phyloP scores from a whole-genome alignment of 2,113 vertebrate species.

The Leucoraja erinaceus region DNA sequence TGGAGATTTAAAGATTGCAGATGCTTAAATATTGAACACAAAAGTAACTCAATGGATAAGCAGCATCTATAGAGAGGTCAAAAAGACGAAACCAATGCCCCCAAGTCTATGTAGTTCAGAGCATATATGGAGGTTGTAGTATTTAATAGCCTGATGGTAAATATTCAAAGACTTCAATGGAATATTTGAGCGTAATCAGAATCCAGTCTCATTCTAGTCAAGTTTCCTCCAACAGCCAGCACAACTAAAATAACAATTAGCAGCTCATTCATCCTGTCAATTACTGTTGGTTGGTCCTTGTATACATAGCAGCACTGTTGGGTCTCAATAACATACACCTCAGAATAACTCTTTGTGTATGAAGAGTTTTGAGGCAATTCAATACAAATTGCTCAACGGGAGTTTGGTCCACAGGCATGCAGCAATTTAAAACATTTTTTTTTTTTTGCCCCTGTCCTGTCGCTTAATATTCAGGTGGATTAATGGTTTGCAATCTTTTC shows the following conservation, averaged over 20 bases:
- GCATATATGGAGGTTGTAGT: too few relatives aligned
- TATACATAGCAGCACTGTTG: background rate
- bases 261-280: background rate
- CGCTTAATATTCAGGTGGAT: background rate
- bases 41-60: too few relatives aligned
- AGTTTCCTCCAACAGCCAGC: background rate
- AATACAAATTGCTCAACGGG: background rate
- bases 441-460: background rate
- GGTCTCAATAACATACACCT: background rate
- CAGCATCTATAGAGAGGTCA: too few relatives aligned
- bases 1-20: too few relatives aligned
- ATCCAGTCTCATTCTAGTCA: background rate
- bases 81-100: too few relatives aligned
- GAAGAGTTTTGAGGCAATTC: background rate
- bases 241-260: background rate
- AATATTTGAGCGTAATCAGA: background rate
- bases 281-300: background rate
- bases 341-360: background rate
- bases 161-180: background rate
- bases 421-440: background rate
- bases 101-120: too few relatives aligned
- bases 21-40: too few relatives aligned
- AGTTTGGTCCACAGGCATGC: background rate
- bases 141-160: too few relatives aligned
- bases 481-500: background rate